A percentile compares a stretch with the other conserved stretches of the same genome.
phyloP scores from a whole-genome alignment of 2,888 invertebrate genomes.

The Geophilus truncorum region DNA sequence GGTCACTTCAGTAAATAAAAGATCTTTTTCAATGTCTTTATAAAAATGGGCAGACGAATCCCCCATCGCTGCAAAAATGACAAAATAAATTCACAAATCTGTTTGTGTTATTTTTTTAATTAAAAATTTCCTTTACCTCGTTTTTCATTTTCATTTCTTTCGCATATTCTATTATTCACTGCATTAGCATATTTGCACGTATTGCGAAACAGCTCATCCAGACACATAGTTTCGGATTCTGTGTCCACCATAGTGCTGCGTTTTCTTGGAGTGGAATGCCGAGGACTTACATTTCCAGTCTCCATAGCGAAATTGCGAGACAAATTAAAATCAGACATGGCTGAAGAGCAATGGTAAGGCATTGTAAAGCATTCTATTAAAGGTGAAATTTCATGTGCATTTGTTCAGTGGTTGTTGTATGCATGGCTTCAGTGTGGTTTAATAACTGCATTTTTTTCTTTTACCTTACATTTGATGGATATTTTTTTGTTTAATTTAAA shows the following conservation, averaged over 20 bases:
- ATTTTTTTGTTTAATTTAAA: background rate
- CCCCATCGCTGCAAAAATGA: background rate
- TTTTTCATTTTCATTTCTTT: background rate
- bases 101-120: too few relatives aligned
- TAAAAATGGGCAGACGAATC: background rate
- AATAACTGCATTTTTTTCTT: background rate
- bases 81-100: too few relatives aligned
- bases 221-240: background rate
- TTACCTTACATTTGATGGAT: background rate
- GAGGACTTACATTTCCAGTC: background rate
- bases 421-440: too few relatives aligned
- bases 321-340: background rate
- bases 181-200: background rate
- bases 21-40: background rate
- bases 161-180: background rate
- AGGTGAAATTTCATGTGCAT: too few relatives aligned
- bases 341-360: background rate
- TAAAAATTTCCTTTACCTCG: background rate
- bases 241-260: background rate
- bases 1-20: background rate
- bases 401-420: background rate
- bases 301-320: background rate
- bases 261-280: background rate
- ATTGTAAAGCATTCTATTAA: background rate
- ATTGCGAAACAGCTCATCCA: background rate